Conservation (phyloP, 2,113 vertebrate genomes). For the Centropus unirufus region DNA sequence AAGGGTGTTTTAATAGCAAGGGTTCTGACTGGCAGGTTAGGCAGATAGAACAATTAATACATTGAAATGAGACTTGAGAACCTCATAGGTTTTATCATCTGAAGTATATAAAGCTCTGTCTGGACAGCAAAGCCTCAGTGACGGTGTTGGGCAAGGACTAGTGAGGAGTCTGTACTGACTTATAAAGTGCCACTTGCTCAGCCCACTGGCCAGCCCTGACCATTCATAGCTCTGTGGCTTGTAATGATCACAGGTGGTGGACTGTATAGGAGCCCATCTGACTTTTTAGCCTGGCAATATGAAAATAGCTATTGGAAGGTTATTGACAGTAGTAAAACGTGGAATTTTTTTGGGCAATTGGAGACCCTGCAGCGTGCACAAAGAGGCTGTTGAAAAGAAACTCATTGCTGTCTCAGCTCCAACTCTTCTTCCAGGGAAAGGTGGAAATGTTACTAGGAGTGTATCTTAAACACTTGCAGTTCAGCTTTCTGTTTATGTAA, state of each 20-base stretch:
- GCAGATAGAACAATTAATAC: not conserved
- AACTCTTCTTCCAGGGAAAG: not conserved
- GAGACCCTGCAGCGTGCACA: not conserved
- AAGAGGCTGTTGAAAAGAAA: not conserved
- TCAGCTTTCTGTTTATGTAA: not conserved
- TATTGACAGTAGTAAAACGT: not conserved
- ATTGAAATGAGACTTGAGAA: not conserved
- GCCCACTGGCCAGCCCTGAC: not conserved
- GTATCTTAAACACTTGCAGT: not conserved
- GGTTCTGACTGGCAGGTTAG: not conserved
- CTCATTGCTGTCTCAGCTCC: accelerated
- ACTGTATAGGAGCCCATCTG: accelerated
- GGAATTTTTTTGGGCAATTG: not conserved
- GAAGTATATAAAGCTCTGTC: not conserved
- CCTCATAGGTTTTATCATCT: not conserved
- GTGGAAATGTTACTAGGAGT: not conserved
- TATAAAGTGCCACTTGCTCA: accelerated
- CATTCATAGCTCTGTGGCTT: accelerated
- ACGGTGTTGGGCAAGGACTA: not conserved
- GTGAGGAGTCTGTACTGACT: not conserved
- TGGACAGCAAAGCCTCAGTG: not conserved
- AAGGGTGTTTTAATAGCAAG: not conserved
- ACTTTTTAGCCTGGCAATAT: not conserved
- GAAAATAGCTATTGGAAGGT: not conserved
- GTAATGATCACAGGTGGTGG: not conserved